These are phyloP conservation scores for Cryptus viduatorius DNA, from an alignment of 2,888 invertebrate genomes.

Conservation along the genomic window DNA sequence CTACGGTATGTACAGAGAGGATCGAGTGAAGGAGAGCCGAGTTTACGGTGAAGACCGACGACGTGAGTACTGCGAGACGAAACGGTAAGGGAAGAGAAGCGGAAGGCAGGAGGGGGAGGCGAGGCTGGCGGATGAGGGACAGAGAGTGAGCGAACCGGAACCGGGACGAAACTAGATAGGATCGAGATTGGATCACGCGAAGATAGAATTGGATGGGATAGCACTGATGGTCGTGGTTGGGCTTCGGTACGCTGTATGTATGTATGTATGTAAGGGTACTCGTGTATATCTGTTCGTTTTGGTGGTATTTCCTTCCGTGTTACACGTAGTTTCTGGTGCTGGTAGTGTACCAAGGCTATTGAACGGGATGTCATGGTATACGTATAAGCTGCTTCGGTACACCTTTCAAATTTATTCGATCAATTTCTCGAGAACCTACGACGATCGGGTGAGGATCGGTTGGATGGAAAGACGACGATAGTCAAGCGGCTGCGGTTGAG, in stretches of 20 bases:
- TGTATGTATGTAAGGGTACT: constrained; percentile 51
- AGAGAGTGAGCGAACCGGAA: constrained; percentile 47
- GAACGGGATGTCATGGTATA: constrained; percentile 50
- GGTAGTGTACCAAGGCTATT: constrained; percentile 62
- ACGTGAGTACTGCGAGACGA: constrained; percentile 16
- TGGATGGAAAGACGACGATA: constrained; percentile 45
- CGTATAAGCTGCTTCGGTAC: constrained; percentile 67
- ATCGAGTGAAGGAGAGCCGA: constrained; percentile 30
- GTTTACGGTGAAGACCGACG: constrained; percentile 43
- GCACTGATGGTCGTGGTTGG: constrained; percentile 61
- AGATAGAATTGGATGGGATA: constrained; percentile 77
- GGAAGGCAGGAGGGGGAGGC: constrained; percentile 21
- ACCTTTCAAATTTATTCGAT: constrained; percentile 76
- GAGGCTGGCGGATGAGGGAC: constrained; percentile 54
- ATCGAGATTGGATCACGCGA: constrained; percentile 78
- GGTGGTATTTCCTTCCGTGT: constrained; percentile 12
- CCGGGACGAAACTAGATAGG: constrained; percentile 71
- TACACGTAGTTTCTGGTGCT: background rate
- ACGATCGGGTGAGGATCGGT: constrained; percentile 36
- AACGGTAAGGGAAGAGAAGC: constrained; percentile 2
- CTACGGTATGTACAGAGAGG: constrained; percentile 26
- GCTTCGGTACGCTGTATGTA: constrained; percentile 11
- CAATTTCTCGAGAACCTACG: constrained; percentile 70
- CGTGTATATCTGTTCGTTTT: constrained; percentile 49
- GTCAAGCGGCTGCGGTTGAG: constrained; percentile 48